These are phyloP conservation scores for Antheraea mylitta DNA, from an alignment of 1,140 invertebrate species.

Conservation along the genomic window DNA sequence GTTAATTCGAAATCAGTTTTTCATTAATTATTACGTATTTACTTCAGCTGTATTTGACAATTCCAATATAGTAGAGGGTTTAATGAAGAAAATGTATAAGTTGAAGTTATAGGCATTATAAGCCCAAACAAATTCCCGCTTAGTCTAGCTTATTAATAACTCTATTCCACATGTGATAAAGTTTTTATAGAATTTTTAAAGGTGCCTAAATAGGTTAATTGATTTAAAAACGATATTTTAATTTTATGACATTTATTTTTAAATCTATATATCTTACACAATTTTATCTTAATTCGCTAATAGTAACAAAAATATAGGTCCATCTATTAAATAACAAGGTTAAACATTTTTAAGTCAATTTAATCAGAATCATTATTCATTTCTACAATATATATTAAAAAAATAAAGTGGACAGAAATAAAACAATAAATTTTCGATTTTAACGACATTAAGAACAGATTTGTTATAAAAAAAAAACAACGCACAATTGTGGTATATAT, in stretches of 20 bases:
- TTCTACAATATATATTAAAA: too few relatives aligned
- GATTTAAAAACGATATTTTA: slow-evolving; percentile 43
- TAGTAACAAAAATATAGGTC: slow-evolving; percentile 72
- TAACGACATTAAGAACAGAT: too few relatives aligned
- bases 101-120: neutral
- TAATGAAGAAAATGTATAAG: too few relatives aligned
- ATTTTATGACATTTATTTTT: slow-evolving; percentile 61
- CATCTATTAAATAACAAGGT: slow-evolving; percentile 45
- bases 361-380: neutral
- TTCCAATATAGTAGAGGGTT: too few relatives aligned
- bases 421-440: too few relatives aligned
- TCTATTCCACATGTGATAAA: neutral
- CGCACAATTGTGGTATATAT: too few relatives aligned
- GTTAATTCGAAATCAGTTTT: too few relatives aligned
- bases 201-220: slow-evolving; percentile 6
- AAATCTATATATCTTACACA: slow-evolving; percentile 59
- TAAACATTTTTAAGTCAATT: neutral
- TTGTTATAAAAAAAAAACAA: too few relatives aligned
- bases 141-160: neutral
- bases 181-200: neutral
- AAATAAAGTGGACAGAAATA: too few relatives aligned
- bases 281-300: slow-evolving; percentile 44
- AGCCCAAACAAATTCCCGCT: too few relatives aligned
- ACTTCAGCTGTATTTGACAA: too few relatives aligned
- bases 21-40: too few relatives aligned